phyloP scores from a whole-genome alignment of 2,888 invertebrate genomes.

The Hirtodrosophila duncani region DNA sequence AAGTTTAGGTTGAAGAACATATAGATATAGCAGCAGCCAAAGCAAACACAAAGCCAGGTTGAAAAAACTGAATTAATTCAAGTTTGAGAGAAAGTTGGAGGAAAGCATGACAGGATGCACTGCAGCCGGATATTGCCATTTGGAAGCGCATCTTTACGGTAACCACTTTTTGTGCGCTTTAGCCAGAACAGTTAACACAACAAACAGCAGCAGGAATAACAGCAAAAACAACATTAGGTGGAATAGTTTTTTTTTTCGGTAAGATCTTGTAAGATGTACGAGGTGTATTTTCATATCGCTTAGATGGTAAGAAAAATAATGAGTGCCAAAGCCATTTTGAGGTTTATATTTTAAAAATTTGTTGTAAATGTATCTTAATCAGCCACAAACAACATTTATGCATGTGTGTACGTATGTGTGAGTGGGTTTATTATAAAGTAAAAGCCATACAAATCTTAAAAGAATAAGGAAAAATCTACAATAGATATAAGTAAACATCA shows the following conservation, averaged over 20 bases:
- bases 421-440: neutral
- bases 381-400: slow-evolving; percentile 62
- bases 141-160: slow-evolving; percentile 13
- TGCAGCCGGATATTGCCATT: slow-evolving; percentile 5
- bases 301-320: slow-evolving; percentile 6
- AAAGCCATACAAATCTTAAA: no score
- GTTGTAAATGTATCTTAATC: slow-evolving; percentile 9
- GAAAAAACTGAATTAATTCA: no score
- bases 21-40: no score
- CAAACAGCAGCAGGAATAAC: slow-evolving; percentile 17
- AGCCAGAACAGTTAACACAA: slow-evolving; percentile 20
- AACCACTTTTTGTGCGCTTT: slow-evolving; percentile 4
- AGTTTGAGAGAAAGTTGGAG: slow-evolving; percentile 15
- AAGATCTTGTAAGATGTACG: neutral
- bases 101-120: slow-evolving; percentile 3
- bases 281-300: slow-evolving; percentile 11
- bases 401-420: slow-evolving; percentile 35
- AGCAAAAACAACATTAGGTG: slow-evolving; percentile 28
- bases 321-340: slow-evolving; percentile 70
- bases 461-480: no score
- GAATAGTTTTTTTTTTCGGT: slow-evolving; percentile 14
- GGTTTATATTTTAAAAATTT: slow-evolving; percentile 30
- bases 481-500: no score
- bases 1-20: slow-evolving; percentile 46
- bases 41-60: slow-evolving; percentile 17